Evolutionary conservation across 2,888 invertebrate species (phyloP).

Genomic region (Drosophila neotestacea): DNA sequence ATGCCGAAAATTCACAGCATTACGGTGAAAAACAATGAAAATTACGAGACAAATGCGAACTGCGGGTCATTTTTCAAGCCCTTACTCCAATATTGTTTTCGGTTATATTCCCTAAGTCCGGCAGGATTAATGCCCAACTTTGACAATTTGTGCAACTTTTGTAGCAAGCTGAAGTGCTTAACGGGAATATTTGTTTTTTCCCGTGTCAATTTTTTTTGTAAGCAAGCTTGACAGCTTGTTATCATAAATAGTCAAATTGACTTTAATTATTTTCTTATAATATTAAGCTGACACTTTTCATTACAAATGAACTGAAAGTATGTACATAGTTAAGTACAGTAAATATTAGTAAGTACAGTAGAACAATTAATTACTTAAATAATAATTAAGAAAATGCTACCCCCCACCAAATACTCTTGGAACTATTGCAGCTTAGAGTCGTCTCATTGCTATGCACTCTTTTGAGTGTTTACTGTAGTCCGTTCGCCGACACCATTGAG

Average conservation of each 20-base stretch:
- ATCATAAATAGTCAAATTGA: constrained; percentile 11
- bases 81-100: constrained; percentile 31
- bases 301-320: constrained; percentile 17
- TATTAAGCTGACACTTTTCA: constrained; percentile 15
- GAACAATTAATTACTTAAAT: constrained; percentile 11
- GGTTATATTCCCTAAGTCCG: constrained; percentile 35
- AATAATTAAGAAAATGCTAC: constrained; percentile 8
- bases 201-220: neutral
- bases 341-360: constrained; percentile 22
- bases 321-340: constrained; percentile 35
- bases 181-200: constrained; percentile 21
- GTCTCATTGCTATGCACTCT: constrained; percentile 15
- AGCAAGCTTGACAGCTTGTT: neutral
- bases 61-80: constrained; percentile 37
- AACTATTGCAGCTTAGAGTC: neutral
- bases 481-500: constrained; percentile 13
- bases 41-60: constrained; percentile 17
- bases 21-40: constrained; percentile 54
- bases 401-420: constrained; percentile 25
- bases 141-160: constrained; percentile 55
- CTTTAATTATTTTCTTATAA: constrained; percentile 25
- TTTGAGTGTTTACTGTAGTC: constrained; percentile 30
- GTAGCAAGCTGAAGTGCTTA: constrained; percentile 21
- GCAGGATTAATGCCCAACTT: constrained; percentile 59
- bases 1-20: constrained; percentile 55